Percentiles rank a stretch among this genome's conserved stretches.
Evolutionary conservation across 2,797 vertebrate species (phyloP).

Genomic region (Bovichtus diacanthus): DNA sequence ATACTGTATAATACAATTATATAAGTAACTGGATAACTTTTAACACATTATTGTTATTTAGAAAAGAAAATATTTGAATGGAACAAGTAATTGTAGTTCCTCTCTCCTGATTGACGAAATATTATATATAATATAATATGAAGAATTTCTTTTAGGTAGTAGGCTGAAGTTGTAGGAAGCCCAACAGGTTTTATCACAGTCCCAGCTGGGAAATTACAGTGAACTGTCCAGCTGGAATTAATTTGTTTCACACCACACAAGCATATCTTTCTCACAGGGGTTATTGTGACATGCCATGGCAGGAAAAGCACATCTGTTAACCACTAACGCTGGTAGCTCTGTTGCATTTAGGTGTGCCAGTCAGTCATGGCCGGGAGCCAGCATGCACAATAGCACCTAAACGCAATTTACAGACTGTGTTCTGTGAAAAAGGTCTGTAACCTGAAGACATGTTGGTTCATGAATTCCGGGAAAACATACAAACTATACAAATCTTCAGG

Average conservation of each 20-base stretch:
- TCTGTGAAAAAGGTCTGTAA: neutral
- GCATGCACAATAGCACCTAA: constrained; percentile 3
- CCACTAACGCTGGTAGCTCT: constrained; percentile 12
- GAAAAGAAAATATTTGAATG: no score
- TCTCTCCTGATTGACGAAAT: constrained; percentile 41
- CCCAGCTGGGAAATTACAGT: constrained; percentile 73
- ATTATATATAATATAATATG: no score
- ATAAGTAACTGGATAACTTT: no score
- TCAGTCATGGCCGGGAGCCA: constrained; percentile 4
- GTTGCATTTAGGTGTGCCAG: constrained; percentile 29
- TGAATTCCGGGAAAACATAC: neutral
- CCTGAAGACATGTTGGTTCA: neutral
- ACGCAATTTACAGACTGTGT: neutral
- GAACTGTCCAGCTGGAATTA: constrained; percentile 57
- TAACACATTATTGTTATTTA: no score
- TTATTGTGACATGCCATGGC: constrained; percentile 35
- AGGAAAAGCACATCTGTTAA: constrained; percentile 11
- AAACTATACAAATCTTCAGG: neutral
- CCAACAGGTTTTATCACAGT: constrained; percentile 52
- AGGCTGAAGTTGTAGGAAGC: constrained; percentile 45
- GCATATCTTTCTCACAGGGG: constrained; percentile 14
- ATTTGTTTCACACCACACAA: constrained; percentile 56
- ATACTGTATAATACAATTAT: no score
- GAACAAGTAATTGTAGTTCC: no score
- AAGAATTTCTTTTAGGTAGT: constrained; percentile 21